Conservation (phyloP, 1,140 invertebrate species). For the Rhagoletis zephyria region DNA sequence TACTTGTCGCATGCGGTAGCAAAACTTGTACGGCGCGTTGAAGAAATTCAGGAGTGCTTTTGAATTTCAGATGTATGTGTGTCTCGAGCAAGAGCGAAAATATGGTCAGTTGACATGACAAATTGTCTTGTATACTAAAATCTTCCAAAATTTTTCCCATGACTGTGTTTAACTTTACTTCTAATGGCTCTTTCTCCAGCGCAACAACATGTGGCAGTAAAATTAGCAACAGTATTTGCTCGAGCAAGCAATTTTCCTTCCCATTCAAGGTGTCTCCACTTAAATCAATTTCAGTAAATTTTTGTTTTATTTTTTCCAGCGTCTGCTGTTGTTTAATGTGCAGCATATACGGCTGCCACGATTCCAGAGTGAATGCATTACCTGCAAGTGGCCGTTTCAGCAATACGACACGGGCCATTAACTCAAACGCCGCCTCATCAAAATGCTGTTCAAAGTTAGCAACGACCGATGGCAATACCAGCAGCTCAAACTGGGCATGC, state of each 20-base stretch:
- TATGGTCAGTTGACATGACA: background rate
- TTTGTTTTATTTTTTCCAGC: conserved; percentile 58
- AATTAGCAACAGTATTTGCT: conserved; percentile 61
- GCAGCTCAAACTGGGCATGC: conserved; percentile 82
- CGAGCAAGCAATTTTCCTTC: background rate
- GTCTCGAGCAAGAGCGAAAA: conserved; percentile 64
- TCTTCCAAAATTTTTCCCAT: conserved; percentile 56
- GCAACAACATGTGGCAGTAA: conserved; percentile 64
- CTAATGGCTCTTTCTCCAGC: conserved; percentile 60
- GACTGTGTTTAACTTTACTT: conserved; percentile 54
- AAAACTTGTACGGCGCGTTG: conserved; percentile 21
- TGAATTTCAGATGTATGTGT: conserved; percentile 61
- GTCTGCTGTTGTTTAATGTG: conserved; percentile 74
- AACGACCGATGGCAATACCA: conserved; percentile 82
- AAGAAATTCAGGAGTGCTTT: conserved; percentile 49
- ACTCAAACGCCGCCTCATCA: conserved; percentile 75
- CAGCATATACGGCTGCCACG: conserved; percentile 80
- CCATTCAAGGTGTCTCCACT: conserved; percentile 55
- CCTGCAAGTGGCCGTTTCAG: conserved; percentile 79
- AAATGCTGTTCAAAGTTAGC: conserved; percentile 77
- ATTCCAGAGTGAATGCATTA: conserved; percentile 76
- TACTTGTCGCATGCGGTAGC: conserved; percentile 26
- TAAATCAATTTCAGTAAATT: conserved; percentile 57
- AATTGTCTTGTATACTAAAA: background rate
- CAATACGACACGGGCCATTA: conserved; percentile 81